Percentiles rank a stretch among this genome's conserved stretches.
Evolutionary conservation across 2,113 vertebrate species (phyloP).

Genomic region (Platanista minor): DNA sequence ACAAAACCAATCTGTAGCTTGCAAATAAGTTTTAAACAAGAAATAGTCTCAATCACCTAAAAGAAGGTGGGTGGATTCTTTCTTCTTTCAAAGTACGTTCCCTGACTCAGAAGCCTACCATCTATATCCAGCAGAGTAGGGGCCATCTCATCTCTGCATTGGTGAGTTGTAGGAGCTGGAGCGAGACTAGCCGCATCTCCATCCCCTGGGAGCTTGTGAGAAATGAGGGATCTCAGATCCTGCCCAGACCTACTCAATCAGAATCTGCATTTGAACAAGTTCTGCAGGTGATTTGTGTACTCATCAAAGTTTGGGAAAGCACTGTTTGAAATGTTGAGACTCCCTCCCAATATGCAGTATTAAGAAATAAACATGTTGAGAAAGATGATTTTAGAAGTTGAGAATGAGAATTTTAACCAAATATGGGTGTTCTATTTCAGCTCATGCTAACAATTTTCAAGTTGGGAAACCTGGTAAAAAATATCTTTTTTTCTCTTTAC

Average conservation of each 20-base stretch:
- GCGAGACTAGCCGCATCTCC: not conserved
- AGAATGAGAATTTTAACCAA: not conserved
- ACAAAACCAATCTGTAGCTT: not conserved
- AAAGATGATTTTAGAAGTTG: not conserved
- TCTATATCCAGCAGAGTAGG: not conserved
- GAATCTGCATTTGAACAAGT: not conserved
- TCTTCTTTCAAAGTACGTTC: not conserved
- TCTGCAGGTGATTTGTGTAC: not conserved
- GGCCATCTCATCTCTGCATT: accelerated
- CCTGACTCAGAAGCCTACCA: not conserved
- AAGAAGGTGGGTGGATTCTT: not conserved
- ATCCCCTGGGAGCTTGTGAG: not conserved
- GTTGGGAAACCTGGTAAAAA: not conserved
- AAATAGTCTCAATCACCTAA: not conserved
- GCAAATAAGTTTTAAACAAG: not conserved
- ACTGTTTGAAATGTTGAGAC: not conserved
- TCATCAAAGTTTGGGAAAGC: not conserved
- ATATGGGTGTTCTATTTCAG: not conserved
- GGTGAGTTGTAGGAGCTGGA: not conserved
- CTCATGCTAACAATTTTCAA: not conserved
- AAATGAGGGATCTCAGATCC: not conserved
- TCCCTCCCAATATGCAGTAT: not conserved
- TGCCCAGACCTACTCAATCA: not conserved
- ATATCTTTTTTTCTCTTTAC: not conserved
- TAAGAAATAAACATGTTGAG: not conserved